Evolutionary conservation across 1,140 invertebrate genomes (phyloP).

Genomic region (Drosophila tsacasi): DNA sequence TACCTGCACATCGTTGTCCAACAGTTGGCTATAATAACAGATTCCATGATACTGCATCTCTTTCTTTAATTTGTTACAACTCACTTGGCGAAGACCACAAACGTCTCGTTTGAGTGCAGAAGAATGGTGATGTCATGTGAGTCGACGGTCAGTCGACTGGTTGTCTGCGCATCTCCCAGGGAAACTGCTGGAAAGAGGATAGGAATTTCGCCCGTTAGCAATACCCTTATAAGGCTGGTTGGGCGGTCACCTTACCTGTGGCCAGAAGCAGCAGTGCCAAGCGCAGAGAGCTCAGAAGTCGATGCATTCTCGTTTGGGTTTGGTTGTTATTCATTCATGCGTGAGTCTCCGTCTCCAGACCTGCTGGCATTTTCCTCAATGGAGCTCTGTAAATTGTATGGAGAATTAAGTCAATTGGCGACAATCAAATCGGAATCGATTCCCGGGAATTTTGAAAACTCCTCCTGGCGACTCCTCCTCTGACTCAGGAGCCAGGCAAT

Average conservation of each 20-base stretch:
- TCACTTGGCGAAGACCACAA: conserved; percentile 66
- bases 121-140: conserved; percentile 85
- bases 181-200: conserved; percentile 17
- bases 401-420: conserved; percentile 31
- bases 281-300: not conserved
- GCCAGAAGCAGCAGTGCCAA: conserved; percentile 13
- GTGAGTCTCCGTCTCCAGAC: not conserved
- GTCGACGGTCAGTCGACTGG: conserved; percentile 58
- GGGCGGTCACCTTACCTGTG: conserved; percentile 7
- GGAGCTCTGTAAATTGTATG: conserved; percentile 18
- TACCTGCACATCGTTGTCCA: conserved; percentile 42
- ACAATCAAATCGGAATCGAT: conserved; percentile 35
- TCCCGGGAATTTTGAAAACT: conserved; percentile 6
- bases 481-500: not conserved
- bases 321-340: conserved; percentile 9
- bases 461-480: conserved; percentile 2
- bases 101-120: conserved; percentile 69
- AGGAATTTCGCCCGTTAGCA: not conserved
- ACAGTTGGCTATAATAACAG: conserved; percentile 29
- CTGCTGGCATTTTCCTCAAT: conserved; percentile 26
- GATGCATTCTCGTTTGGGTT: conserved; percentile 22
- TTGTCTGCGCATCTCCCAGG: conserved; percentile 38
- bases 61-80: conserved; percentile 14
- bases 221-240: conserved; percentile 1
- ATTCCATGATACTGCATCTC: not conserved